These are phyloP conservation scores for Pogonognathellus flavescens DNA, from an alignment of 1,140 invertebrate genomes.

Conservation along the genomic window DNA sequence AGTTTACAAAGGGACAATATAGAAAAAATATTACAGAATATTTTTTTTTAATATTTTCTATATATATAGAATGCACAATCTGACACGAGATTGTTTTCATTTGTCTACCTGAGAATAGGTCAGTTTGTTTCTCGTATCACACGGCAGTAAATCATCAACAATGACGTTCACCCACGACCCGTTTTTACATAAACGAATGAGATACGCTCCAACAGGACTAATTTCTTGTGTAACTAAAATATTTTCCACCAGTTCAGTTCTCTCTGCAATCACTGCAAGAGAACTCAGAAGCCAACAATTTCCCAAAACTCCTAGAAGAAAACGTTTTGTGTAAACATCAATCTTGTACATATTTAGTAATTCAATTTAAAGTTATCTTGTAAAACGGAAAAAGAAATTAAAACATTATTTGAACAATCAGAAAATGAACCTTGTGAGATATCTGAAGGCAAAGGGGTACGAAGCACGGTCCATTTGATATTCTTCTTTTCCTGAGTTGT, in stretches of 20 bases:
- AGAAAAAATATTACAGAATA: background rate
- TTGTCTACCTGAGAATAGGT: conserved; percentile 72
- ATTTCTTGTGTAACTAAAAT: conserved; percentile 75
- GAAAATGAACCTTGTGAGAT: no score
- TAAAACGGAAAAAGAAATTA: no score
- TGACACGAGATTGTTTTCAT: no score
- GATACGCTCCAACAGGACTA: conserved; percentile 75
- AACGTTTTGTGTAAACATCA: background rate
- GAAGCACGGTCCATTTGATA: no score
- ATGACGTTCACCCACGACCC: conserved; percentile 76
- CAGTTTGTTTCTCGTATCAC: conserved; percentile 70
- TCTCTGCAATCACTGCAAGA: conserved; percentile 76
- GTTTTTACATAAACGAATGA: conserved; percentile 74
- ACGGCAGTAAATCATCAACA: conserved; percentile 77
- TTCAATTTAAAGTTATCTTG: no score
- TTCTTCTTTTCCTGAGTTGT: no score
- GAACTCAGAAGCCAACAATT: conserved; percentile 79
- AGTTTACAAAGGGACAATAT: background rate
- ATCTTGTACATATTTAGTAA: background rate
- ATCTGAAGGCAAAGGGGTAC: no score
- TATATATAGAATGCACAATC: no score
- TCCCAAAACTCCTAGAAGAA: conserved; percentile 70
- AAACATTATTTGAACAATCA: no score
- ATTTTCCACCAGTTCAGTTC: conserved; percentile 74
- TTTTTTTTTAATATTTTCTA: no score